Conservation (phyloP, 2,888 invertebrate genomes). For the Drosophila pseudotakahashii region DNA sequence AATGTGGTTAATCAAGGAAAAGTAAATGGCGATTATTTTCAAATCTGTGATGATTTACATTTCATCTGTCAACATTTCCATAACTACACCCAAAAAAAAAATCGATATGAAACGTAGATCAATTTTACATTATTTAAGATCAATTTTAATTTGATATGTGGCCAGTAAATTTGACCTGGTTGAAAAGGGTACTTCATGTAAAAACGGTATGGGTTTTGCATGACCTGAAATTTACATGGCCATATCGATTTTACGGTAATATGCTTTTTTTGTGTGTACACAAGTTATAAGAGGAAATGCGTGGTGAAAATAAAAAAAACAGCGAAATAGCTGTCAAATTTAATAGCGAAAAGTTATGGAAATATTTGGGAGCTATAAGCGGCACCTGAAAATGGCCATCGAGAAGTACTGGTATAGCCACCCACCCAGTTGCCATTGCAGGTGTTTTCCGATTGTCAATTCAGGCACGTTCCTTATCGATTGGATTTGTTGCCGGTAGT, state of each 20-base stretch:
- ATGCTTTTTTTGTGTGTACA: too few relatives aligned
- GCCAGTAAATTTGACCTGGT: too few relatives aligned
- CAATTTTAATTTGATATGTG: too few relatives aligned
- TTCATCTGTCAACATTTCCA: conserved; percentile 11
- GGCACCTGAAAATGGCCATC: conserved; percentile 51
- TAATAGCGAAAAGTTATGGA: conserved; percentile 46
- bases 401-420: conserved; percentile 21
- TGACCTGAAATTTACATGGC: too few relatives aligned
- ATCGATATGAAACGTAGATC: too few relatives aligned
- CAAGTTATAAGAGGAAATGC: too few relatives aligned
- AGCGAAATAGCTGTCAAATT: conserved; percentile 25
- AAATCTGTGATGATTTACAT: conserved; percentile 24
- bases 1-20: conserved; percentile 24
- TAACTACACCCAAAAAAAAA: too few relatives aligned
- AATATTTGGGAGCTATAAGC: conserved; percentile 49
- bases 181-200: too few relatives aligned
- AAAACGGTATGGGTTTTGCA: too few relatives aligned
- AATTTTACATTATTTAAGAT: too few relatives aligned
- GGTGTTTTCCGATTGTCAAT: conserved; percentile 53
- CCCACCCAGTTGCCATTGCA: conserved; percentile 40
- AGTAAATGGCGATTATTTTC: not conserved
- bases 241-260: too few relatives aligned
- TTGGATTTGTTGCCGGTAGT: conserved; percentile 44
- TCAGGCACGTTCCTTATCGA: conserved; percentile 55
- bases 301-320: not conserved